These are phyloP conservation scores for Melanostoma mellinum DNA, from an alignment of 2,888 invertebrate genomes.

Conservation along the genomic window DNA sequence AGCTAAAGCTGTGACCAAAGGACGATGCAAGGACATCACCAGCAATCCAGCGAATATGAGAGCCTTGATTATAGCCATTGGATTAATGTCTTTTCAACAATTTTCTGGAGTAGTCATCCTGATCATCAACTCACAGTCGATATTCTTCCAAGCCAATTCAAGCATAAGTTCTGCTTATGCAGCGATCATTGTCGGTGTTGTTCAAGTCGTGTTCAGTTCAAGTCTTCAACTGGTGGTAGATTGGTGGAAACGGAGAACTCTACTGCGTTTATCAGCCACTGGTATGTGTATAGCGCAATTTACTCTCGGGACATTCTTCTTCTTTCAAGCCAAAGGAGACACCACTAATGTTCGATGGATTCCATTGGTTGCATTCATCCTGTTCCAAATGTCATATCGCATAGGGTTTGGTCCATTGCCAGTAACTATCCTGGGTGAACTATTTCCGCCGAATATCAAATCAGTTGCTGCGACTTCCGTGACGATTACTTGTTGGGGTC, in stretches of 20 bases:
- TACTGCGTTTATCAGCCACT: slow-evolving; percentile 88
- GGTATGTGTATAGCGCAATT: slow-evolving; percentile 87
- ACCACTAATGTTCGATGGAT: slow-evolving; percentile 85
- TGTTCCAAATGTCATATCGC: slow-evolving; percentile 90
- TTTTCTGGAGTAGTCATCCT: slow-evolving; percentile 91
- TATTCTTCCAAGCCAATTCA: slow-evolving; percentile 87
- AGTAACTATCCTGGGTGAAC: slow-evolving; percentile 91
- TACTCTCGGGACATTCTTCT: slow-evolving; percentile 85
- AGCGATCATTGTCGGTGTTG: slow-evolving; percentile 88
- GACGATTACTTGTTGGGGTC: slow-evolving; percentile 89
- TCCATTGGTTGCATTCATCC: slow-evolving; percentile 87
- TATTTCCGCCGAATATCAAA: slow-evolving; percentile 91
- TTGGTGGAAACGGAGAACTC: slow-evolving; percentile 87
- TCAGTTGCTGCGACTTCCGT: slow-evolving; percentile 89
- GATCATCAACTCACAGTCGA: slow-evolving; percentile 89
- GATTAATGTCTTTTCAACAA: slow-evolving; percentile 92
- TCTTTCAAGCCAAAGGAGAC: slow-evolving; percentile 82
- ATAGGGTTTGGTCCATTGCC: slow-evolving; percentile 90
- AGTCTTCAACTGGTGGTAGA: slow-evolving; percentile 91
- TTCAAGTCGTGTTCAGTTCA: slow-evolving; percentile 88
- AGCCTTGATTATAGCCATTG: slow-evolving; percentile 88
- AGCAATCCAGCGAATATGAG: slow-evolving; percentile 86
- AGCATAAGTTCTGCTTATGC: slow-evolving; percentile 85
- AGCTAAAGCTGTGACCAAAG: slow-evolving; percentile 78
- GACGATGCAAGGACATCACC: slow-evolving; percentile 4